Evolutionary conservation across 2,797 vertebrate species (phyloP), one percentile per base, ranked within the genome.

Genomic region (Triplophysa yarkandensis): DNA sequence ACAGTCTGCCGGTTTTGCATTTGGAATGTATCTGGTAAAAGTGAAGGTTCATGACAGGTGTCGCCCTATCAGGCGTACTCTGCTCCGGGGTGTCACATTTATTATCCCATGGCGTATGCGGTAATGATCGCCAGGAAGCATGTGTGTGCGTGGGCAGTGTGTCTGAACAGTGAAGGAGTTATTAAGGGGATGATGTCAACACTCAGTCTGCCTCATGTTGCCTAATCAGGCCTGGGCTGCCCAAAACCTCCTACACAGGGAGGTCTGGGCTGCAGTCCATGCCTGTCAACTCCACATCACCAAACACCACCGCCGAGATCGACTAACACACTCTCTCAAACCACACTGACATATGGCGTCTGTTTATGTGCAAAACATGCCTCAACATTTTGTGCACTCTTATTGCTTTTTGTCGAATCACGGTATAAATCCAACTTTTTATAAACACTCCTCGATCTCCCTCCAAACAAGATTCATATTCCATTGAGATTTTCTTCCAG

Each of bases 241-340:
- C 71, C 58, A 66, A 62, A 76, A 27, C 44, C 70, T 71, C 48
- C 61, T 62, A 68, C 58, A 77, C 73, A 60, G 80, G 82, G 81
- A 84, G 77, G 78, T 82, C 83, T 81, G 81, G 78, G 79, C 77
- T 70, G 44, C 14, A 41, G n/a, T 82, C 80, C 82, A 83, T 71
- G 64, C 50, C 82, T 81, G 78, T 79, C 81, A 82, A 65, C 74
- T 66, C 23, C 70, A 69, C 77, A 65, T 82, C 77, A 78, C 52
- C 50, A 4, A 73, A 73, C 76, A 74, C 74, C 75, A 67, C 62
- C 39, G 61, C 36, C 0, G 67, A 70, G 39, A 57, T 32, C 36
- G 58, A 27, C 64, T 66, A 46, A 30, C 36, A 39, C 41, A 44
- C 52, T 6, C 8, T 17, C 25, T 55, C 44, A 74, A 70, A 72